A percentile compares a stretch with the other conserved stretches of the same genome.
Evolutionary conservation across 2,113 vertebrate genomes (phyloP).

Genomic region (Thinocorus orbignyianus): DNA sequence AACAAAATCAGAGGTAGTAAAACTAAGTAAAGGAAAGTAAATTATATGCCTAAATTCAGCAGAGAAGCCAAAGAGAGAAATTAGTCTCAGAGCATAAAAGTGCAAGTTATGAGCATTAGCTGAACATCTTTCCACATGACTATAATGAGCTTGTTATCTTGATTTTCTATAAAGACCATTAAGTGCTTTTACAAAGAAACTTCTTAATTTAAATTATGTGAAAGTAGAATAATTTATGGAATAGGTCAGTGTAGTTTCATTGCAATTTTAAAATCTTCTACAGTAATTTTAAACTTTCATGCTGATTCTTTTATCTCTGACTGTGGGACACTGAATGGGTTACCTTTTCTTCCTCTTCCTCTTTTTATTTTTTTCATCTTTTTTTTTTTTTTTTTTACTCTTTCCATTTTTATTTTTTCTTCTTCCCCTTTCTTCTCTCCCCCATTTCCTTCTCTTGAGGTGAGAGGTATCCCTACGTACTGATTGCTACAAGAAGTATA

Average conservation of each 20-base stretch:
- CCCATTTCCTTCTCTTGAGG: neutral
- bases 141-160: neutral
- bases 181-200: neutral
- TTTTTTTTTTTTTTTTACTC: fast-evolving
- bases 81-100: neutral
- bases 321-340: neutral
- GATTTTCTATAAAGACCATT: neutral
- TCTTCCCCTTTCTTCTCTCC: fast-evolving
- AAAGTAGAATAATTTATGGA: neutral
- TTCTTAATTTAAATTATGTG: neutral
- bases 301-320: neutral
- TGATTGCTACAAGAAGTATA: neutral
- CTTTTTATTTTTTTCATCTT: fast-evolving
- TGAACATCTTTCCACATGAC: neutral
- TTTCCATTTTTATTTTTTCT: neutral
- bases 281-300: neutral
- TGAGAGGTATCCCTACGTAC: neutral
- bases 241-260: neutral
- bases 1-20: neutral
- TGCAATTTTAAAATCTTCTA: neutral
- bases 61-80: neutral
- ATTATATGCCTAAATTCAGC: neutral
- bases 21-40: neutral
- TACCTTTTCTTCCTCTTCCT: fast-evolving
- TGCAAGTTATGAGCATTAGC: neutral